Evolutionary conservation across 2,113 vertebrate genomes (phyloP).

Genomic region (Syrmaticus mikado): DNA sequence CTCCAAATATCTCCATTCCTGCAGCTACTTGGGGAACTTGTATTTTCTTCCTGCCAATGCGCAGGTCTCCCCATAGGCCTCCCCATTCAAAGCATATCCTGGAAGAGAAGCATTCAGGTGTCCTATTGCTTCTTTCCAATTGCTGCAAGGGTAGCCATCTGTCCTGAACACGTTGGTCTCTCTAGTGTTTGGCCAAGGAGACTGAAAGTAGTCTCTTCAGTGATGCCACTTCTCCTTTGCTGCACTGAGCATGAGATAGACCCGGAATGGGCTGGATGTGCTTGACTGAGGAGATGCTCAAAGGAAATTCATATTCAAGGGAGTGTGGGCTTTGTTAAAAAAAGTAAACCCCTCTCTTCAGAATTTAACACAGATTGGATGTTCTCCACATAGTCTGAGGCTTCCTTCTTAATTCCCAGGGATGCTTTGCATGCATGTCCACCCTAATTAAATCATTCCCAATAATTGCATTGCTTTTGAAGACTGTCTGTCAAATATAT

Average conservation of each 20-base stretch:
- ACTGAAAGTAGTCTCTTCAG: neutral
- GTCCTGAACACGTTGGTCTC: neutral
- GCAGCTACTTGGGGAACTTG: neutral
- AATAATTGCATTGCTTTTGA: constrained; percentile 38
- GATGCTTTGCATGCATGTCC: constrained; percentile 42
- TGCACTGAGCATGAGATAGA: neutral
- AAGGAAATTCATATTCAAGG: constrained; percentile 49
- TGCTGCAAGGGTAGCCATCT: neutral
- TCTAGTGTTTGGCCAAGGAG: neutral
- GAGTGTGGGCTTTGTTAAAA: constrained; percentile 22
- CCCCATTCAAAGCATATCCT: neutral
- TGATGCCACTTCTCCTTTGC: neutral
- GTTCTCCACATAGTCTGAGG: neutral
- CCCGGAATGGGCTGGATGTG: neutral
- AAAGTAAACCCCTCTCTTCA: constrained; percentile 15
- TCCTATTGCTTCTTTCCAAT: neutral
- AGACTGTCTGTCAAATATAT: constrained; percentile 20
- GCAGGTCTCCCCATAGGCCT: neutral
- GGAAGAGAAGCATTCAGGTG: neutral
- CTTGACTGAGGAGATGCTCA: neutral
- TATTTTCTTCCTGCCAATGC: neutral
- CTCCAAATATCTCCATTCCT: neutral
- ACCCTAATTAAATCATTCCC: constrained; percentile 52
- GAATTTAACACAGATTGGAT: constrained; percentile 42
- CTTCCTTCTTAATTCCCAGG: constrained; percentile 40